A percentile compares a stretch with the other conserved stretches of the same genome.
Evolutionary conservation across 2,797 vertebrate genomes (phyloP).

Genomic region (Typhlichthys subterraneus): DNA sequence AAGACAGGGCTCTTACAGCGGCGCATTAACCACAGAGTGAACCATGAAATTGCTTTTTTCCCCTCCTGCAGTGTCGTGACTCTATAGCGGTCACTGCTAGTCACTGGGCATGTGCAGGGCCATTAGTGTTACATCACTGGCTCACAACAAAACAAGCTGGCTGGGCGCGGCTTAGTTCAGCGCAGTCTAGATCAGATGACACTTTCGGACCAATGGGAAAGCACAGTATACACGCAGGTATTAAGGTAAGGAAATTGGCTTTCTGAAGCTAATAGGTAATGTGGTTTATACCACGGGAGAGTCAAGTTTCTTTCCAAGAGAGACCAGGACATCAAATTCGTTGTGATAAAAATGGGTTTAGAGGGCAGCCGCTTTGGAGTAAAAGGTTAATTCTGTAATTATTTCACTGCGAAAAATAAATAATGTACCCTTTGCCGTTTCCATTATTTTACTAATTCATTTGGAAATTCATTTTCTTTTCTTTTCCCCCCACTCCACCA

Average conservation of each 20-base stretch:
- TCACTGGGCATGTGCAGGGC: slow-evolving; percentile 44
- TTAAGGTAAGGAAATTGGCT: slow-evolving; percentile 11
- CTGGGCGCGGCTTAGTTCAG: slow-evolving; percentile 23
- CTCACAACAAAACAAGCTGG: slow-evolving; percentile 55
- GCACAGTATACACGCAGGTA: slow-evolving; percentile 11
- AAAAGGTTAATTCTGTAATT: slow-evolving; percentile 72
- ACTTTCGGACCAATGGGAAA: slow-evolving; percentile 9
- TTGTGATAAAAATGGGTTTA: slow-evolving; percentile 62
- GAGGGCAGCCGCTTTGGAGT: slow-evolving; percentile 52
- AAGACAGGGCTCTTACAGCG: slow-evolving; percentile 75
- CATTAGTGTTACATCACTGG: slow-evolving; percentile 70
- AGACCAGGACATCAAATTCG: slow-evolving; percentile 58
- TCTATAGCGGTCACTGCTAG: slow-evolving; percentile 59
- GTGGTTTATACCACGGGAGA: slow-evolving; percentile 44
- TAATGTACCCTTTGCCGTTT: slow-evolving; percentile 65
- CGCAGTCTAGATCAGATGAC: slow-evolving; percentile 39
- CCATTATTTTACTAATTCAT: slow-evolving; percentile 69
- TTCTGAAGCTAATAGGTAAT: slow-evolving; percentile 23
- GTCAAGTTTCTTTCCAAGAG: slow-evolving; percentile 44
- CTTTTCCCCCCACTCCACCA: slow-evolving; percentile 57
- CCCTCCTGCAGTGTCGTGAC: slow-evolving; percentile 77
- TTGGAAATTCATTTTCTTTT: slow-evolving; percentile 73
- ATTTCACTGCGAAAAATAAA: slow-evolving; percentile 74
- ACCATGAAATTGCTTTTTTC: slow-evolving; percentile 88
- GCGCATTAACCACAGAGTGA: slow-evolving; percentile 76